Conservation (phyloP, 2,113 vertebrate genomes). For the Scalopus aquaticus region DNA sequence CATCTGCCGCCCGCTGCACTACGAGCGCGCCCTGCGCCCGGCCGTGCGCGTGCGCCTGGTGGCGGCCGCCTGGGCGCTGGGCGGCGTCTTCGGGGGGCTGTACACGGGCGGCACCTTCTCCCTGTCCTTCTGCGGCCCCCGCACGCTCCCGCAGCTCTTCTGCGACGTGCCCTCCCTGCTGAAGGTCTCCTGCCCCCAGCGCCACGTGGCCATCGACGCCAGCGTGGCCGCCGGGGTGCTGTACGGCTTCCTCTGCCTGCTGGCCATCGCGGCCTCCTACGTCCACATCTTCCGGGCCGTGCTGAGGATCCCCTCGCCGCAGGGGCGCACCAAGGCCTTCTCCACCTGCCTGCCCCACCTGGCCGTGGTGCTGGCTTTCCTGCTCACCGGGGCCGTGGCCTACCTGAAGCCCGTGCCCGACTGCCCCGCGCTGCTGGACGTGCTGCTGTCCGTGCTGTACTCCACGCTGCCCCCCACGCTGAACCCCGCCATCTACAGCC, state of each 20-base stretch:
- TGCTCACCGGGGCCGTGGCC: background rate
- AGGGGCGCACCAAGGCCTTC: background rate
- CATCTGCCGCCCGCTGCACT: background rate
- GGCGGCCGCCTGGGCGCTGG: background rate
- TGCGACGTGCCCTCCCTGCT: constrained; percentile 71
- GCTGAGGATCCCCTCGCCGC: background rate
- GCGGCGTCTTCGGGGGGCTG: background rate
- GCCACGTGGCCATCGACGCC: background rate
- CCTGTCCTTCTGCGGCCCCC: constrained; percentile 56
- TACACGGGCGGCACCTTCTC: constrained; percentile 48
- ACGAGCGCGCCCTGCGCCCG: background rate
- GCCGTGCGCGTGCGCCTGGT: background rate
- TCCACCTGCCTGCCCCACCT: constrained; percentile 48
- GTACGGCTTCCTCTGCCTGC: background rate
- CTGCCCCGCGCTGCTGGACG: background rate
- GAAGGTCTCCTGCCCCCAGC: constrained; percentile 55
- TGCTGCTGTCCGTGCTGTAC: too few relatives aligned
- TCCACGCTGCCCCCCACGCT: too few relatives aligned
- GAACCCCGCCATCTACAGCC: too few relatives aligned
- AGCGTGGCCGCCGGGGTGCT: background rate
- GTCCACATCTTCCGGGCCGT: background rate
- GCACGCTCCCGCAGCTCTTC: constrained; percentile 59
- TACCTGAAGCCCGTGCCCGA: too few relatives aligned
- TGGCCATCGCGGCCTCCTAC: background rate
- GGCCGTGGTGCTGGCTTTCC: background rate